phyloP scores from a whole-genome alignment of 2,888 invertebrate species.

The Epinotia nisella region DNA sequence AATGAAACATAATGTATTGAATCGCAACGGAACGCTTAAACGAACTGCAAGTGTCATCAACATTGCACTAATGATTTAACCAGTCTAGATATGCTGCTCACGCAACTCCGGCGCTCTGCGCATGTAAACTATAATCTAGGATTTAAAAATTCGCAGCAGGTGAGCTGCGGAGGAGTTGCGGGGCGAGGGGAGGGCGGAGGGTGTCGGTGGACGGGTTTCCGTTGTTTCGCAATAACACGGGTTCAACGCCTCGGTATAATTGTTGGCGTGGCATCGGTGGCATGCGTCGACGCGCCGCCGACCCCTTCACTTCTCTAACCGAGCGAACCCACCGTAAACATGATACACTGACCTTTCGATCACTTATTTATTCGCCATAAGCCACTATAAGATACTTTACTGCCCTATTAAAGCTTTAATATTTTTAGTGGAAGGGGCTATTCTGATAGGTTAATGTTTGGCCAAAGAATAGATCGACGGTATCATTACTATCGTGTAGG shows the following conservation, averaged over 20 bases:
- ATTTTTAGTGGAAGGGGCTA: neutral
- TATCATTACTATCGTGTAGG: neutral
- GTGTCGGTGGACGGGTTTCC: conserved; percentile 79
- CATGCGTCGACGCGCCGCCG: conserved; percentile 59
- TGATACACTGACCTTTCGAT: conserved; percentile 43
- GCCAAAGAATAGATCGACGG: neutral
- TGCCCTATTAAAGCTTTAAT: neutral
- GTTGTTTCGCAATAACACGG: conserved; percentile 83
- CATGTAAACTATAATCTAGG: conserved; percentile 83
- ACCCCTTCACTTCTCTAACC: conserved; percentile 67
- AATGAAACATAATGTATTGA: neutral
- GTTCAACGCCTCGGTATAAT: conserved; percentile 82
- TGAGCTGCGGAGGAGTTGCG: conserved; percentile 56
- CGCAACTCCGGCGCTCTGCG: conserved; percentile 68
- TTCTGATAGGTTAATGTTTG: neutral
- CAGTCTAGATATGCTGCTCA: conserved; percentile 67
- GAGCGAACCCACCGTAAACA: conserved; percentile 36
- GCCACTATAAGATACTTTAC: neutral
- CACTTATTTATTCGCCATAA: conserved; percentile 21
- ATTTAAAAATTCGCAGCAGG: conserved; percentile 83
- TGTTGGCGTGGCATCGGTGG: conserved; percentile 78
- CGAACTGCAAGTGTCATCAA: conserved; percentile 46
- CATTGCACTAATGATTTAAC: conserved; percentile 71
- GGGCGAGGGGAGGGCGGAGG: conserved; percentile 49
- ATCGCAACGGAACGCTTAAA: conserved; percentile 25